Evolutionary conservation across 2,797 vertebrate species (phyloP).

Genomic region (Mormyrops boulengeri): DNA sequence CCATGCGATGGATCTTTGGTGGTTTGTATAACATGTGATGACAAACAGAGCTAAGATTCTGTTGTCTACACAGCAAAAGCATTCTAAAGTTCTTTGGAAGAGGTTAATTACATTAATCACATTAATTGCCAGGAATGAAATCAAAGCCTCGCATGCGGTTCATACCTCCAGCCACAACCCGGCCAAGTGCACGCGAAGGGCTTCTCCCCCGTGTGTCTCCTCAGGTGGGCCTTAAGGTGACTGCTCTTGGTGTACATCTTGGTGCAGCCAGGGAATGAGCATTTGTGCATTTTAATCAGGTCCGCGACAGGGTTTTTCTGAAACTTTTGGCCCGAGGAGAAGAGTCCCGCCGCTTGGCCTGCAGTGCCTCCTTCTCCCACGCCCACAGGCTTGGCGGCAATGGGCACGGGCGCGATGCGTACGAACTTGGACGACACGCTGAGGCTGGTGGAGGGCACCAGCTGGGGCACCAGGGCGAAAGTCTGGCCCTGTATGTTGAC

Average conservation of each 20-base stretch:
- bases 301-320: slow-evolving; percentile 88
- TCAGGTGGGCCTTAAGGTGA: slow-evolving; percentile 91
- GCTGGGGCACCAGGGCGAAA: slow-evolving; percentile 85
- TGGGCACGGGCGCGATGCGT: slow-evolving; percentile 87
- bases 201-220: slow-evolving; percentile 94
- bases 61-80: not conserved
- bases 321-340: slow-evolving; percentile 82
- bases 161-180: slow-evolving; percentile 89
- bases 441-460: slow-evolving; percentile 72
- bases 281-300: slow-evolving; percentile 98
- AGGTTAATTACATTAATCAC: not conserved
- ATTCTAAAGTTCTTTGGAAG: not conserved
- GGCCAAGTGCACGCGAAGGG: slow-evolving; percentile 94
- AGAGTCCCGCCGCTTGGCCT: slow-evolving; percentile 59
- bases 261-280: slow-evolving; percentile 85
- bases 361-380: slow-evolving; percentile 60
- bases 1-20: not conserved
- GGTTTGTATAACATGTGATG: not conserved
- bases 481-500: slow-evolving; percentile 95
- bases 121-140: not conserved
- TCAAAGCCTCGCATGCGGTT: no score
- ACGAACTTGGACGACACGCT: slow-evolving; percentile 82
- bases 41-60: not conserved
- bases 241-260: slow-evolving; percentile 99
- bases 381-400: slow-evolving; percentile 82